Evolutionary conservation across 2,888 invertebrate species (phyloP).

Genomic region (Sipunculus nudus): DNA sequence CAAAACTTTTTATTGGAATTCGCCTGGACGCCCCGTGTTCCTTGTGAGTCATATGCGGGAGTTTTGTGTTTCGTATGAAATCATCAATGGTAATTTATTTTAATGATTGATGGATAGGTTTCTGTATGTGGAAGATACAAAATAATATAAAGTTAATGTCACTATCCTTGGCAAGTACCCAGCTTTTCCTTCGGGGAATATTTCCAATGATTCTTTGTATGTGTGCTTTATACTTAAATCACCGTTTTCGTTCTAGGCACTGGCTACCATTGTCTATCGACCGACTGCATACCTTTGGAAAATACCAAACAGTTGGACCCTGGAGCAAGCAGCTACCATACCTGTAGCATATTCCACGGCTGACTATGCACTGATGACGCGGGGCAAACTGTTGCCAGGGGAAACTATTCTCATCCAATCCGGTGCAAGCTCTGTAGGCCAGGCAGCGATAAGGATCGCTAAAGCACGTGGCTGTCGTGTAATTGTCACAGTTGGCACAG

Average conservation of each 20-base stretch:
- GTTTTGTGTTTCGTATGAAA: too few species aligned
- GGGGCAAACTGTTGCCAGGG: conserved; percentile 87
- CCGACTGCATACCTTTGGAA: conserved; percentile 78
- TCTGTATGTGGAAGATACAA: too few species aligned
- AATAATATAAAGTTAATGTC: too few species aligned
- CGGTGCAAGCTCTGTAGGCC: conserved; percentile 86
- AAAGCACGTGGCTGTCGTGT: background rate
- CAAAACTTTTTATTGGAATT: too few species aligned
- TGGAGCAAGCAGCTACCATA: conserved; percentile 90
- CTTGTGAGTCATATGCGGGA: too few species aligned
- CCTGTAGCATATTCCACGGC: conserved; percentile 89
- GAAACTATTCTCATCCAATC: conserved; percentile 88
- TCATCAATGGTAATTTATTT: too few species aligned
- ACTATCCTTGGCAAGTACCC: too few species aligned
- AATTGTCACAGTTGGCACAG: background rate
- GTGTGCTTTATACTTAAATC: too few species aligned
- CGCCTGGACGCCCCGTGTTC: too few species aligned
- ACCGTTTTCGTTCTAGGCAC: conserved; percentile 5
- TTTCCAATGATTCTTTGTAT: too few species aligned
- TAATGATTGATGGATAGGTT: too few species aligned
- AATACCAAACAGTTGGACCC: conserved; percentile 83
- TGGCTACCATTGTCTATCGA: conserved; percentile 69
- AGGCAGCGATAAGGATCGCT: conserved; percentile 79
- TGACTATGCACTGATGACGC: conserved; percentile 82
- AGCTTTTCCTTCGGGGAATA: too few species aligned